Evolutionary conservation across 2,113 vertebrate genomes (phyloP).

Genomic region (Chaenogobius annularis): DNA sequence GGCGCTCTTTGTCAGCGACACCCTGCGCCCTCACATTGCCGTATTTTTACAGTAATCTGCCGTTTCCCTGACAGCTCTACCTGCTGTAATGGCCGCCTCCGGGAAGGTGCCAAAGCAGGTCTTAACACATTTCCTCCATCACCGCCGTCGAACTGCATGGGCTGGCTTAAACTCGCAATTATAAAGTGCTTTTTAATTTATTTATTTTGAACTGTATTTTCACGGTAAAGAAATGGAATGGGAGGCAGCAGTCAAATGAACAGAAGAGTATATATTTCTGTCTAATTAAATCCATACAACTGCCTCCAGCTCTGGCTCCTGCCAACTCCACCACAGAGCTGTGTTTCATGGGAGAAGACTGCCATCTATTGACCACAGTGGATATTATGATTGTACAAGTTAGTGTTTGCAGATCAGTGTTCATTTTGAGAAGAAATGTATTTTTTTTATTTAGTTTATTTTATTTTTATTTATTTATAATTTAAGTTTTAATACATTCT

Average conservation of each 20-base stretch:
- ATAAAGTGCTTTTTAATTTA: conserved; percentile 58
- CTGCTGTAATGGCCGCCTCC: conserved; percentile 72
- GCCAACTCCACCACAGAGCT: conserved; percentile 54
- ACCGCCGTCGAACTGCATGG: conserved; percentile 49
- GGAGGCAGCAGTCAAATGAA: conserved; percentile 80
- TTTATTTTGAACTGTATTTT: conserved; percentile 22
- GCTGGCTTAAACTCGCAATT: conserved; percentile 72
- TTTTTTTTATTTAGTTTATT: background rate
- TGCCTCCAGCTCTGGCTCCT: conserved; percentile 68
- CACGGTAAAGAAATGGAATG: conserved; percentile 74
- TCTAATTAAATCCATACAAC: conserved; percentile 82
- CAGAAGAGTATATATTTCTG: conserved; percentile 82
- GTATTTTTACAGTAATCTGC: conserved; percentile 62
- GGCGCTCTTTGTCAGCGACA: background rate
- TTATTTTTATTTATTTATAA: too few species aligned
- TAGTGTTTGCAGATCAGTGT: conserved; percentile 34
- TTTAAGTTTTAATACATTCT: too few species aligned
- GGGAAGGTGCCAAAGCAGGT: conserved; percentile 71
- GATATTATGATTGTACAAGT: conserved; percentile 43
- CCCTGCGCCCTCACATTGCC: conserved; percentile 46
- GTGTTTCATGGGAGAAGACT: conserved; percentile 76
- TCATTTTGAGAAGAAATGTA: background rate
- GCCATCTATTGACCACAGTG: conserved; percentile 77
- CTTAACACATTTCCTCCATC: conserved; percentile 72
- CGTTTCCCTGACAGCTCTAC: conserved; percentile 70